These are phyloP conservation scores for Peromyscus aztecus DNA, from an alignment of 2,797 vertebrate species.

Conservation along the genomic window DNA sequence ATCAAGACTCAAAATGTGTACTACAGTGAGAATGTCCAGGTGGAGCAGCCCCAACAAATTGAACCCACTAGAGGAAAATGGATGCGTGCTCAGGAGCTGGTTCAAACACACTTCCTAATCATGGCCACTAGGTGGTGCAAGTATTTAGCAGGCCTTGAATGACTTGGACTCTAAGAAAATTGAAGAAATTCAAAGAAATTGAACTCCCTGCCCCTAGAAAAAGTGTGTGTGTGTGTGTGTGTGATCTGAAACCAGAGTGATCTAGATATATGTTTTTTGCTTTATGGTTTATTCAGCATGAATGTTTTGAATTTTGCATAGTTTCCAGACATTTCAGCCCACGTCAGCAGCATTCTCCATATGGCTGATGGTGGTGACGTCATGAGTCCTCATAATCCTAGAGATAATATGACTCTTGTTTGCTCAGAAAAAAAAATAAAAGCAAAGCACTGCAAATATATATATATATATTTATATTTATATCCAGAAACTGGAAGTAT, in stretches of 20 bases:
- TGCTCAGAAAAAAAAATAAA: neutral
- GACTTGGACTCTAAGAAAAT: neutral
- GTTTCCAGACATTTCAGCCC: constrained; percentile 46
- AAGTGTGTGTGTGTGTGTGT: neutral
- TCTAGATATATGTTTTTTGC: neutral
- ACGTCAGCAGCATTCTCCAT: neutral
- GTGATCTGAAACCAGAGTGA: neutral
- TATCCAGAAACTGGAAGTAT: neutral
- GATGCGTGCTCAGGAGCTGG: neutral
- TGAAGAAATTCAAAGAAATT: constrained; percentile 51
- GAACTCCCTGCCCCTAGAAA: constrained; percentile 6
- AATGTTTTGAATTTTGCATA: constrained; percentile 27
- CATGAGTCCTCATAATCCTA: neutral
- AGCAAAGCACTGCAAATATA: neutral
- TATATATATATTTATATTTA: too few species aligned
- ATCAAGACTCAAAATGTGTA: constrained; percentile 30
- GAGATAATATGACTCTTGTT: neutral
- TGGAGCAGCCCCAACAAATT: neutral
- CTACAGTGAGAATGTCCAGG: constrained; percentile 20
- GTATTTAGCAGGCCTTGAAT: neutral
- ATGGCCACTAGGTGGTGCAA: constrained; percentile 77
- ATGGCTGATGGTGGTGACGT: neutral
- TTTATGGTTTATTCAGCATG: constrained; percentile 47
- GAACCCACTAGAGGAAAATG: neutral
- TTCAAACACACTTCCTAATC: neutral